Percentiles rank a stretch among this genome's conserved stretches.
These are phyloP conservation scores for Beris chalybata DNA, from an alignment of 2,888 invertebrate genomes.

Conservation along the genomic window DNA sequence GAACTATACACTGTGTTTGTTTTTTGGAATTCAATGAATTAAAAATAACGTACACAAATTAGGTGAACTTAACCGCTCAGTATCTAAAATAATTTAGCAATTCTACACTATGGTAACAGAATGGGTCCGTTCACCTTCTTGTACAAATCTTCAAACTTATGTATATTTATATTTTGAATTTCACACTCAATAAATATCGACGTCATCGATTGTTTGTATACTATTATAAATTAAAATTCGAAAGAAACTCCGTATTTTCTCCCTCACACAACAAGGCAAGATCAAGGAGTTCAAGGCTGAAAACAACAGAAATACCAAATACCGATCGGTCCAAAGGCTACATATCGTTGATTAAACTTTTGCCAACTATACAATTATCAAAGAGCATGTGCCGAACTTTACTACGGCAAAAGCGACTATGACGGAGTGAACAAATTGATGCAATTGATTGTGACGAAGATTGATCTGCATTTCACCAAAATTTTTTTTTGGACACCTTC, in stretches of 20 bases:
- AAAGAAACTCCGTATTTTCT: neutral
- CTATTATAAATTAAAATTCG: neutral
- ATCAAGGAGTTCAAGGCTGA: slow-evolving; percentile 29
- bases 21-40: too few relatives aligned
- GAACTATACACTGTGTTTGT: too few relatives aligned
- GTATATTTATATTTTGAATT: neutral
- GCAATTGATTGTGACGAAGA: too few relatives aligned
- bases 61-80: too few relatives aligned
- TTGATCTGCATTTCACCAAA: too few relatives aligned
- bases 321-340: slow-evolving; percentile 31
- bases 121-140: neutral
- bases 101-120: neutral
- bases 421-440: too few relatives aligned
- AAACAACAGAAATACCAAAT: slow-evolving; percentile 30
- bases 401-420: too few relatives aligned
- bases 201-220: slow-evolving; percentile 12
- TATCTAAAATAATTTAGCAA: too few relatives aligned
- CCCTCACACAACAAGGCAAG: neutral
- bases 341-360: slow-evolving; percentile 5
- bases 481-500: too few relatives aligned
- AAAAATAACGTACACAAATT: too few relatives aligned
- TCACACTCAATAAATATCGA: neutral
- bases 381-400: neutral
- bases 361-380: neutral
- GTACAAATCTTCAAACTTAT: neutral